Base-by-base conservation (phyloP, 2,113 vertebrate species). In the Oostethus manadensis region DNA sequence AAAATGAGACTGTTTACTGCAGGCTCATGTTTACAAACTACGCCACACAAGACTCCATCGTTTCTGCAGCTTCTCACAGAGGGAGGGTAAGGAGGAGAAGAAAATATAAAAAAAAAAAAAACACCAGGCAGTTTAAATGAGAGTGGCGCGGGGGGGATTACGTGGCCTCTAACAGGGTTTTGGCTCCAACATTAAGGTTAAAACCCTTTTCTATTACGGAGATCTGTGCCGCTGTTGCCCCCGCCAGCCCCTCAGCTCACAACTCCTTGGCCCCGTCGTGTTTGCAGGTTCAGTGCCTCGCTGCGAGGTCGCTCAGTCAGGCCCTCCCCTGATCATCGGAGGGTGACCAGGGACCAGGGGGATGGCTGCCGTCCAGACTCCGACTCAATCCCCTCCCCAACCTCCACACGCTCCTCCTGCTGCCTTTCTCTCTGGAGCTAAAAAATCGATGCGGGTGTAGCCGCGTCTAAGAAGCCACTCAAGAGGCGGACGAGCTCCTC, bases 131-230 rank as follows among this genome's bases (percentile, higher is more conserved):
- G 82, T 80, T 87, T 70, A 87, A 84, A 86, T 88, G 84, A 89
- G 78, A 87, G 80, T 58, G 46, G 85, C 62, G 66, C 79, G 74
- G 74, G 67, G 76, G 85, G 88, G 87, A 89, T 90, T 90, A 89
- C 84, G 78, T 74, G 79, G 81, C 81, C 86, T 83, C 87, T 89
- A 90, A 88, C 85, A 86, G 87, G 89, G 87, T 86, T 90, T 89
- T 86, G 89, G 79, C 88, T 87, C 76, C 78, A 83, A 89, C 87
- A 89, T 88, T 90, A 88, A 90, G 89, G 88, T 90, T 91, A 91
- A 91, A 90, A 82, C 87, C 86, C 85, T 87, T 89, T 90, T 90
- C 88, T 88, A 88, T 90, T 91, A 88, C 86, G 54, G 73, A 71
- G 79, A 85, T 87, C 86, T 88, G 78, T 82, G 81, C 77, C 76